phyloP scores from a whole-genome alignment of 1,140 invertebrate genomes.

The Palaemon carinicauda region DNA sequence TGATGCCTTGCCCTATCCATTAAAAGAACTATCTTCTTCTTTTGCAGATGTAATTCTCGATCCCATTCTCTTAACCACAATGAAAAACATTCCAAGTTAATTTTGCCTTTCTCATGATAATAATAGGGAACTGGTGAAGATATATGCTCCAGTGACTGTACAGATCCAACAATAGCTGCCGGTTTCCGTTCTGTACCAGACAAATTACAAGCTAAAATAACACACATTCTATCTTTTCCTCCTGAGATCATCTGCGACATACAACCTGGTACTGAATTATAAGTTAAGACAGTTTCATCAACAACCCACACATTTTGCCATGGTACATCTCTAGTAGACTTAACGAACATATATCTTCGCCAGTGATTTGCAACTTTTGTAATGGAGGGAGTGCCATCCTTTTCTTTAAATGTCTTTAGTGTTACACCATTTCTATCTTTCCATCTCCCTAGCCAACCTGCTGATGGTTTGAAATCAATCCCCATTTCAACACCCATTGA shows the following conservation, averaged over 20 bases:
- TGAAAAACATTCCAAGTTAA: slow-evolving; percentile 35
- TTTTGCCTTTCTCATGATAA: slow-evolving; percentile 32
- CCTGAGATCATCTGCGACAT: background rate
- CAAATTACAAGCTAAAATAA: slow-evolving; percentile 42
- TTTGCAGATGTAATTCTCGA: slow-evolving; percentile 24
- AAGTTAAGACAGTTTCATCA: slow-evolving; percentile 29
- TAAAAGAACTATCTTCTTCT: slow-evolving; percentile 38
- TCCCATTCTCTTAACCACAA: slow-evolving; percentile 45
- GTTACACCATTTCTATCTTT: slow-evolving; percentile 53
- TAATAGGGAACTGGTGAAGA: slow-evolving; percentile 13
- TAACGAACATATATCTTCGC: slow-evolving; percentile 50
- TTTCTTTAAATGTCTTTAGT: slow-evolving; percentile 49
- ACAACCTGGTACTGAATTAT: slow-evolving; percentile 39
- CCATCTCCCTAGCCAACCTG: slow-evolving; percentile 53
- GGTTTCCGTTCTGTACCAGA: slow-evolving; percentile 40
- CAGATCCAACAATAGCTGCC: slow-evolving; percentile 18
- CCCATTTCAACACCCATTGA: slow-evolving; percentile 47
- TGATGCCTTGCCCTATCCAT: slow-evolving; percentile 26
- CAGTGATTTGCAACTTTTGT: slow-evolving; percentile 49
- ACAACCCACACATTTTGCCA: slow-evolving; percentile 49
- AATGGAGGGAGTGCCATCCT: slow-evolving; percentile 44
- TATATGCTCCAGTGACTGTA: slow-evolving; percentile 6
- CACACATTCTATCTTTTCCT: slow-evolving; percentile 20
- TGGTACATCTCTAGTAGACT: slow-evolving; percentile 44
- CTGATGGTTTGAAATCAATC: slow-evolving; percentile 46